Evolutionary conservation across 2,797 vertebrate genomes (phyloP).

Genomic region (Melanotaenia trifasciata): DNA sequence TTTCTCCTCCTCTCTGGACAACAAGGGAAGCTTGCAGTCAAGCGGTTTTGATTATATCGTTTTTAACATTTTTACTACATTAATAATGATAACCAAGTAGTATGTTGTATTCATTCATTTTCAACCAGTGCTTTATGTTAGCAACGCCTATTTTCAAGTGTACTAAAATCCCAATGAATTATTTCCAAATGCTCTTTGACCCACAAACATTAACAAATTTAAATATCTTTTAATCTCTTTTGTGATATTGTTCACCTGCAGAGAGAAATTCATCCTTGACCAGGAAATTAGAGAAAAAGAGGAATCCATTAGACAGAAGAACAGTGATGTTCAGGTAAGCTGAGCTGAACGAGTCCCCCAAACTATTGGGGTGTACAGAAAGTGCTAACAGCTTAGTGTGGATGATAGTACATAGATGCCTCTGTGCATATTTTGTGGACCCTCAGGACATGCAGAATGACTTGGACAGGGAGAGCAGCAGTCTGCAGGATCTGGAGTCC

Average conservation of each 20-base stretch:
- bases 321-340: conserved; percentile 91
- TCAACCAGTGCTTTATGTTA: background rate
- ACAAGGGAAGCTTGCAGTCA: conserved; percentile 14
- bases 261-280: conserved; percentile 93
- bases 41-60: conserved; percentile 40
- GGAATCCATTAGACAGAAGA: conserved; percentile 90
- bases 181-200: conserved; percentile 14
- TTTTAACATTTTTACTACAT: conserved; percentile 14
- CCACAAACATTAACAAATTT: background rate
- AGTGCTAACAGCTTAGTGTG: background rate
- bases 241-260: conserved; percentile 47
- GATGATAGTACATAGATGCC: background rate
- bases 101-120: background rate
- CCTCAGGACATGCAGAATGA: conserved; percentile 90
- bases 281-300: conserved; percentile 94
- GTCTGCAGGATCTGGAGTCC: conserved; percentile 89
- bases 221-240: background rate
- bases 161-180: background rate
- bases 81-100: background rate
- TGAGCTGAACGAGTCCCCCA: background rate
- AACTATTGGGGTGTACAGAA: background rate
- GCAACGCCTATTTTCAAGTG: background rate
- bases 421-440: background rate
- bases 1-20: conserved; percentile 61
- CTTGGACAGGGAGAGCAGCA: conserved; percentile 89